These are phyloP conservation scores for Solenopsis invicta DNA, from an alignment of 1,140 invertebrate genomes.

Conservation along the genomic window DNA sequence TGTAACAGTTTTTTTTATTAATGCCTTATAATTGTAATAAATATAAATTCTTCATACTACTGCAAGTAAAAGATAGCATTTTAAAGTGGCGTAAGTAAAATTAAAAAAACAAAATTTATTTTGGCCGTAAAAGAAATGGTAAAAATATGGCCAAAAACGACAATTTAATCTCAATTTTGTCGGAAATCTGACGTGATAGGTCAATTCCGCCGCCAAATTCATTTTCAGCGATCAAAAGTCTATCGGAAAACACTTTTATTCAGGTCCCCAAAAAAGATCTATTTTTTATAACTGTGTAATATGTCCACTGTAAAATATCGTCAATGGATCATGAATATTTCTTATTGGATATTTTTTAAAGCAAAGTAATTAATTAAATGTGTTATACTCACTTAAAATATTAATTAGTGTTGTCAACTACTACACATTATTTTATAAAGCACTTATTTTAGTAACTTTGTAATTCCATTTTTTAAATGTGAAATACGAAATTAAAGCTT, in stretches of 20 bases:
- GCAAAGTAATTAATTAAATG: neutral
- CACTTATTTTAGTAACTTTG: slow-evolving; percentile 10
- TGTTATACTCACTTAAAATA: neutral
- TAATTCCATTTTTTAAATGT: neutral
- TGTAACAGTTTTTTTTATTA: neutral
- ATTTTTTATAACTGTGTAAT: neutral
- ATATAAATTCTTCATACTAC: no score
- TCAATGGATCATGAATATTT: neutral
- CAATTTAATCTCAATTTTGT: no score
- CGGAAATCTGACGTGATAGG: no score
- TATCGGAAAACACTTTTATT: no score
- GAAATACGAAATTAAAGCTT: neutral
- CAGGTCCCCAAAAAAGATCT: no score
- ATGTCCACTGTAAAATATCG: neutral
- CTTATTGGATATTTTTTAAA: neutral
- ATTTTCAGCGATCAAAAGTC: no score
- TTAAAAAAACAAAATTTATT: no score
- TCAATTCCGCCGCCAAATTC: no score
- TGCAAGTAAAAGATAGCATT: no score
- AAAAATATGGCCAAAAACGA: no score
- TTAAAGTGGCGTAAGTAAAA: no score
- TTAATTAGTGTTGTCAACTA: neutral
- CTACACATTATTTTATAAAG: neutral
- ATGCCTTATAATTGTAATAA: neutral
- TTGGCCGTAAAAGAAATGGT: no score